These are phyloP conservation scores for Myotis pilosus DNA, from an alignment of 2,797 vertebrate species.

Conservation along the genomic window DNA sequence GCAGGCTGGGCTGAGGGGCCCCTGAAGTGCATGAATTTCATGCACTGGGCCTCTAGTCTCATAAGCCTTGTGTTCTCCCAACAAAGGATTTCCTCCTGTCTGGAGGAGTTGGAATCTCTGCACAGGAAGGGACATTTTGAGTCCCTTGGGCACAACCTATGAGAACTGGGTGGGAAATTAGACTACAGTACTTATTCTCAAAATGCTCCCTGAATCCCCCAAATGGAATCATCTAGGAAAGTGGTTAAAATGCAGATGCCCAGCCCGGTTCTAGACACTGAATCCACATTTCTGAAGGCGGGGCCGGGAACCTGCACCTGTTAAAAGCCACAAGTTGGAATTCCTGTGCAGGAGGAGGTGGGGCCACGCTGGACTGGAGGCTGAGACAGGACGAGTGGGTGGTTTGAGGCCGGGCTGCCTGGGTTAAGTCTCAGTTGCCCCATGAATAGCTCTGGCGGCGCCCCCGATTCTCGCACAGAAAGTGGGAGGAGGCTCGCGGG, in stretches of 20 bases:
- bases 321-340: neutral
- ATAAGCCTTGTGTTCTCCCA: neutral
- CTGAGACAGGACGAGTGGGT: neutral
- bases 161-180: neutral
- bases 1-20: too few relatives aligned
- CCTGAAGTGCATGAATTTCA: too few relatives aligned
- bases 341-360: neutral
- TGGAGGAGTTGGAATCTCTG: neutral
- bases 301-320: neutral
- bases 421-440: neutral
- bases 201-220: neutral
- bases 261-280: neutral
- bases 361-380: neutral
- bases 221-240: neutral
- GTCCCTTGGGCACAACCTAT: neutral
- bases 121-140: neutral
- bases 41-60: too few relatives aligned
- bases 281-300: neutral
- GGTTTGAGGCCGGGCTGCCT: neutral
- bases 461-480: neutral
- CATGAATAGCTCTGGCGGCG: neutral
- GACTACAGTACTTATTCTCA: neutral
- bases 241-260: neutral
- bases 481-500: neutral
- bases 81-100: neutral